These are phyloP conservation scores for Drosophila meridionalis DNA, from an alignment of 2,888 invertebrate genomes.

Conservation along the genomic window DNA sequence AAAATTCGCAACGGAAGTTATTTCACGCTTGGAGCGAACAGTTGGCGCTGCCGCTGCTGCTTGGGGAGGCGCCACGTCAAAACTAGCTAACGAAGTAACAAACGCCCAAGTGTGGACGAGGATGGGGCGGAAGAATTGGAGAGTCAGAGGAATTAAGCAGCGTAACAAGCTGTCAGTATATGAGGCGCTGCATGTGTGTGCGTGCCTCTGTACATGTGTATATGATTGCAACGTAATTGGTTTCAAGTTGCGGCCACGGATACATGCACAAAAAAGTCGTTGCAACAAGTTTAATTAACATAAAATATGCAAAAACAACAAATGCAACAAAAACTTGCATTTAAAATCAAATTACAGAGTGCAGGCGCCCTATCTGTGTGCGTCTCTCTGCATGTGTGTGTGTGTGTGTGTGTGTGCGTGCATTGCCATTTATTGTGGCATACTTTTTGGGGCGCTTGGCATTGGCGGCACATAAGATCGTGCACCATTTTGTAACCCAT, in stretches of 20 bases:
- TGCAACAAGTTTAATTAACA: slow-evolving; percentile 80
- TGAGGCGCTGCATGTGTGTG: slow-evolving; percentile 19
- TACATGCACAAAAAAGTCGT: slow-evolving; percentile 46
- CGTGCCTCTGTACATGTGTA: slow-evolving; percentile 10
- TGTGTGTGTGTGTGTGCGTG: neutral
- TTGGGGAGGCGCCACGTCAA: slow-evolving; percentile 51
- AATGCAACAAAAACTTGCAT: slow-evolving; percentile 45
- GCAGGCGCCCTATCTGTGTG: neutral
- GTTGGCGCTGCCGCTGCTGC: slow-evolving; percentile 14
- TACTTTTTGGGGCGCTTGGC: slow-evolving; percentile 35
- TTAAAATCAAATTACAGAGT: slow-evolving; percentile 58
- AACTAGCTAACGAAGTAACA: slow-evolving; percentile 77
- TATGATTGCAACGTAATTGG: slow-evolving; percentile 63
- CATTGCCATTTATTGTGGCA: slow-evolving; percentile 43
- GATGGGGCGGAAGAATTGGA: slow-evolving; percentile 15
- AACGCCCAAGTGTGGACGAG: slow-evolving; percentile 26
- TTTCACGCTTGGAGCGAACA: slow-evolving; percentile 77
- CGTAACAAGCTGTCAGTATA: slow-evolving; percentile 65
- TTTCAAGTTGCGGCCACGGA: slow-evolving; percentile 64
- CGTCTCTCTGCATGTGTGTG: neutral
- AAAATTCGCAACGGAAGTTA: slow-evolving; percentile 82
- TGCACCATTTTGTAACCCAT: slow-evolving; percentile 37
- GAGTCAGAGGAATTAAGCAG: slow-evolving; percentile 67
- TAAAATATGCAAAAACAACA: slow-evolving; percentile 68
- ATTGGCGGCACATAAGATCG: slow-evolving; percentile 23